A percentile compares a stretch with the other conserved stretches of the same genome.
These are phyloP conservation scores for Pipistrellus pipistrellus DNA, from an alignment of 2,797 vertebrate genomes.

Conservation along the genomic window DNA sequence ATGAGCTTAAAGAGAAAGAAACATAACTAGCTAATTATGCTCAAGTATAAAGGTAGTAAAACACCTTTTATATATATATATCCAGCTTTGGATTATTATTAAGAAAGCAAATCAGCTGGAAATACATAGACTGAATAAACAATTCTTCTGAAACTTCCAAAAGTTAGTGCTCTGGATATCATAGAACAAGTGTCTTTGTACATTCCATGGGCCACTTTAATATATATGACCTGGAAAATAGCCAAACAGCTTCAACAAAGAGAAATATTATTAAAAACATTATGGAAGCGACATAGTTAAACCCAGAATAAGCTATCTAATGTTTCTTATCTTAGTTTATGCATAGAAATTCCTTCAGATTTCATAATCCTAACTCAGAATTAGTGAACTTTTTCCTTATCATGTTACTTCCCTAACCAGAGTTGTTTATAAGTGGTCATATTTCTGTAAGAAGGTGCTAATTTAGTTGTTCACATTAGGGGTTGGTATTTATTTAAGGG, in stretches of 20 bases:
- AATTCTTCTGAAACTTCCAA: slow-evolving; percentile 46
- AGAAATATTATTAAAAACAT: slow-evolving; percentile 52
- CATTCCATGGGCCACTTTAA: background rate
- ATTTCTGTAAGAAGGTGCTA: slow-evolving; percentile 34
- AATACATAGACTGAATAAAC: slow-evolving; percentile 44
- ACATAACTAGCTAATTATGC: slow-evolving; percentile 19
- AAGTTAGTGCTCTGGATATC: slow-evolving; percentile 33
- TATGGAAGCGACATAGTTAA: slow-evolving; percentile 23
- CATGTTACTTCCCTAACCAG: slow-evolving; percentile 53
- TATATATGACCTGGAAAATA: slow-evolving; percentile 21
- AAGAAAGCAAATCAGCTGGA: slow-evolving; percentile 64
- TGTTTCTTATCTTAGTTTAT: slow-evolving; percentile 59
- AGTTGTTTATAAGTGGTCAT: slow-evolving; percentile 32
- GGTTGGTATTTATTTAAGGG: slow-evolving; percentile 38
- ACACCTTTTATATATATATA: background rate
- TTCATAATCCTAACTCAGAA: slow-evolving; percentile 28
- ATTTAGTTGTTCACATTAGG: slow-evolving; percentile 56
- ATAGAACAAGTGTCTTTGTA: background rate
- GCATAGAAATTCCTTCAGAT: slow-evolving; percentile 2
- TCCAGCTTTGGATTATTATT: slow-evolving; percentile 45
- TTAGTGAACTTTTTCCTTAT: slow-evolving; percentile 53
- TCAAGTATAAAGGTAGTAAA: slow-evolving; percentile 50
- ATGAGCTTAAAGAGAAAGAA: slow-evolving; percentile 37
- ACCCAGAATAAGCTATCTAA: background rate
- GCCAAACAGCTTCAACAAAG: slow-evolving; percentile 22